Base-by-base conservation (phyloP, 2,113 vertebrate species). In the Nothoprocta pentlandii region DNA sequence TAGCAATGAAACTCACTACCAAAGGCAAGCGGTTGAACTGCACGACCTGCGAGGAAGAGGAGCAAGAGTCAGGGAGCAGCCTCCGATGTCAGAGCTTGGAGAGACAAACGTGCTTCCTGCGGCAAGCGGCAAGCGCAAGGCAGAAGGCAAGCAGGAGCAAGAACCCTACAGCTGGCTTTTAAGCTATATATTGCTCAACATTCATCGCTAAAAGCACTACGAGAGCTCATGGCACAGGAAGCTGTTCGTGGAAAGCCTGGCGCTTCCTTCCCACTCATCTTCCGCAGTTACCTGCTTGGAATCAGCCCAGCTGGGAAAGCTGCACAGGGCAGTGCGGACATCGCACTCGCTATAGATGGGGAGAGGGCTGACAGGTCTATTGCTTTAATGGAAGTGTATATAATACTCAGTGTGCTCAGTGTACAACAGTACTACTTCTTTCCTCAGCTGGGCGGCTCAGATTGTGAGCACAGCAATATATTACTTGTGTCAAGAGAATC, bases 1-100 rank as follows among this genome's bases (percentile, higher is more conserved):
- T 98, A 39, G 99, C 99, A 79, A 99, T 99, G 96, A 99, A 99
- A 91, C 99, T 99, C 90, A 99, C 99, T 71, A 99, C 99, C 97
- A 99, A 96, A 44, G 99, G 99, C 64, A 99, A 97, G 34, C 99
- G 98, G 92, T 99, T 99, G 95, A 99, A 99, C 85, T 99, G 99
- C 94, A 99, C 94, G 47, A 96, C 85, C 80, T 97, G 89, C 81
- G 96, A 61, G 79, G 66, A 91, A 22, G 87, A 53, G 87, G 34
- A 75, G n/a, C 17, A 47, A 39, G 0, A 4, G 58, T 94, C 61
- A 94, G 53, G 19, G 54, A 73, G 75, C 63, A 85, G 44, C 21
- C 1, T 0, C 28, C 51, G 25, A 36, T 9, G 6, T 9, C 51
- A 71, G 22, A 49, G 22, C 42, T 93, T 36, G 16, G 17, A 51